A percentile compares a stretch with the other conserved stretches of the same genome.
phyloP scores from a whole-genome alignment of 2,113 vertebrate species.

The Xyrauchen texanus region DNA sequence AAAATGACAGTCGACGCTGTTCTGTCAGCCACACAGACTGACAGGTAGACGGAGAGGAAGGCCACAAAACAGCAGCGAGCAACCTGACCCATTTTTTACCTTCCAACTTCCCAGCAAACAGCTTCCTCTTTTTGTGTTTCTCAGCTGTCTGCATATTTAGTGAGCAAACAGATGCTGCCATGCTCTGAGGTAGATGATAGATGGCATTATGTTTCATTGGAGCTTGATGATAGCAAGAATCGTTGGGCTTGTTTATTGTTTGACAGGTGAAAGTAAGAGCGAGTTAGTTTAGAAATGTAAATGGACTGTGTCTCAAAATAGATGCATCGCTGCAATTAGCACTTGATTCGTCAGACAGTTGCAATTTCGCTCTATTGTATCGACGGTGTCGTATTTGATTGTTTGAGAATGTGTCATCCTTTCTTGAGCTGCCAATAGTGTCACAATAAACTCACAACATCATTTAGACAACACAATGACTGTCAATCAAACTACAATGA shows the following conservation, averaged over 20 bases:
- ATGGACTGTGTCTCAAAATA: conserved; percentile 54
- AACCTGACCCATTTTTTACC: conserved; percentile 54
- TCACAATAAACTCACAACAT: conserved; percentile 56
- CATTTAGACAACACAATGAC: conserved; percentile 47
- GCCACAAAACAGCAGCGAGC: conserved; percentile 48
- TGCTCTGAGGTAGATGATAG: conserved; percentile 54
- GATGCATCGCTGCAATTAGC: conserved; percentile 47
- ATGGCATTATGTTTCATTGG: conserved; percentile 56
- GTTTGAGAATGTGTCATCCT: conserved; percentile 43
- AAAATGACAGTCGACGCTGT: conserved; percentile 81
- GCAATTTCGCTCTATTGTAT: conserved; percentile 53
- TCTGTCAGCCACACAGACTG: conserved; percentile 72
- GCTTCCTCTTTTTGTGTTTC: conserved; percentile 46
- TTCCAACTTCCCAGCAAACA: conserved; percentile 41
- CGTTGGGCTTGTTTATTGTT: conserved; percentile 50
- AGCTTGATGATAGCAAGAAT: conserved; percentile 45
- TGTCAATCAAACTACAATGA: conserved; percentile 52
- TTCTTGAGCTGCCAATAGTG: conserved; percentile 46
- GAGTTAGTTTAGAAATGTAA: conserved; percentile 56
- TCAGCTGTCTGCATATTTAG: conserved; percentile 38
- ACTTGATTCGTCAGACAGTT: conserved; percentile 53
- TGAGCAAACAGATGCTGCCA: conserved; percentile 42
- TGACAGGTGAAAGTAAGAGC: conserved; percentile 57
- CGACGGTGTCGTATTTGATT: conserved; percentile 36
- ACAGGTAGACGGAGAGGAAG: conserved; percentile 63